Base-by-base conservation (phyloP, 2,797 vertebrate species). In the Eulemur mongoz region DNA sequence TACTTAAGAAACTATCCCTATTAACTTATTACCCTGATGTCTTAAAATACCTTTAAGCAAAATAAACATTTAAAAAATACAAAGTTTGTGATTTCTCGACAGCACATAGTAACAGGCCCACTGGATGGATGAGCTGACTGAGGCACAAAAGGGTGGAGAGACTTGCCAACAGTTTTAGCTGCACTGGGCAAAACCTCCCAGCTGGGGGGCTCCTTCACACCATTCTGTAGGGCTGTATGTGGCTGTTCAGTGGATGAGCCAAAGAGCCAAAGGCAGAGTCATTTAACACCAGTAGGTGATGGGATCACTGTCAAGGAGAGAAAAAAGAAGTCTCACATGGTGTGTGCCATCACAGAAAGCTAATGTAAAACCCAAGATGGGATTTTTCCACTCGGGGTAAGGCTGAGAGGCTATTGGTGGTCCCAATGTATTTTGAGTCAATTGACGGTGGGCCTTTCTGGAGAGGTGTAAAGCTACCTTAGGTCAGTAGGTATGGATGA, bases 221-320 rank as follows among this genome's bases (percentile, higher is more conserved):
- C 27, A 0, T 27, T 11, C 38, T 48, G 59, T 4, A 63, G 75
- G 57, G n/a, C 65, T 43, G 50, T 25, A 69, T 52, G 57, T 69
- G 27, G 43, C 43, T 88, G 40, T 69, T 35, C 38, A 45, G 79
- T n/a, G 54, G 22, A 61, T 25, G 67, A 83, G 18, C 40, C 67
- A 48, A 90, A 67, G 40, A 40, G 2, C 40, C 54, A 89, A 65
- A 73, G 30, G 54, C 73, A 27, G 59, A 57, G n/a, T 27, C 48
- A 86, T 79, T 89, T 80, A 52, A 72, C 89, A 83, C 52, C 50
- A 69, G 45, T 1, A 76, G 63, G 80, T 30, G 73, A 94, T 57
- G 30, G 61, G 59, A 94, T 89, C 82, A 83, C 50, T 59, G 48
- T 25, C 89, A 94, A 69, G 45, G 70, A 91, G 57, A 95, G 89